Conservation (phyloP, 1,140 invertebrate species). For the Neotoxoptera formosana region DNA sequence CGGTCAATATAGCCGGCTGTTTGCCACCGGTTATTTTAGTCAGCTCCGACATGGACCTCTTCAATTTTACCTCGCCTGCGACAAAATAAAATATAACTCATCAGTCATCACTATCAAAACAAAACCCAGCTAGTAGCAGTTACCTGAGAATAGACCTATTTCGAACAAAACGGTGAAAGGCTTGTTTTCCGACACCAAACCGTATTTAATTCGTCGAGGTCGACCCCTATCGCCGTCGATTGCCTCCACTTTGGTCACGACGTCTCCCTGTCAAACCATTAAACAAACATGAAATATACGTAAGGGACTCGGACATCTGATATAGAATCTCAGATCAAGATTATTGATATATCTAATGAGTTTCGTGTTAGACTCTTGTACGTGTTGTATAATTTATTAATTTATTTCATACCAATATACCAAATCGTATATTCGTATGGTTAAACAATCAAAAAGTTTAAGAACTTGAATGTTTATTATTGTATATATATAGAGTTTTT, state of each 20-base stretch:
- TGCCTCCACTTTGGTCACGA: conserved; percentile 77
- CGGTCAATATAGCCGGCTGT: conserved; percentile 80
- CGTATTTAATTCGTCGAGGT: conserved; percentile 82
- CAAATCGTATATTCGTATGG: too few relatives aligned
- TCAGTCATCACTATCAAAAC: too few relatives aligned
- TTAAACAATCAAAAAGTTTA: too few relatives aligned
- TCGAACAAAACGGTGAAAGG: conserved; percentile 84
- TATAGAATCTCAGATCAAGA: background rate
- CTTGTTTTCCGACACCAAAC: conserved; percentile 81
- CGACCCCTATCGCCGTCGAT: conserved; percentile 88
- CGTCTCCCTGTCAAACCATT: conserved; percentile 67
- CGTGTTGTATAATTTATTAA: background rate
- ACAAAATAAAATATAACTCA: background rate
- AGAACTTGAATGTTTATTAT: too few relatives aligned
- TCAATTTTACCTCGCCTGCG: conserved; percentile 68
- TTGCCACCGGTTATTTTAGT: conserved; percentile 77
- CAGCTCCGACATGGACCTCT: conserved; percentile 77
- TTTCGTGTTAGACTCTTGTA: background rate
- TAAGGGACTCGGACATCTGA: background rate
- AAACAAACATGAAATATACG: background rate
- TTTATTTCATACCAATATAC: background rate
- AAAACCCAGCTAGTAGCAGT: conserved; percentile 32
- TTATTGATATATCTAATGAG: background rate
- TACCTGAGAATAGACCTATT: conserved; percentile 82
- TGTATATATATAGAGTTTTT: background rate